Percentiles rank a stretch among this genome's conserved stretches.
Conservation (phyloP, 2,888 invertebrate species). For the Deilephila porcellus region DNA sequence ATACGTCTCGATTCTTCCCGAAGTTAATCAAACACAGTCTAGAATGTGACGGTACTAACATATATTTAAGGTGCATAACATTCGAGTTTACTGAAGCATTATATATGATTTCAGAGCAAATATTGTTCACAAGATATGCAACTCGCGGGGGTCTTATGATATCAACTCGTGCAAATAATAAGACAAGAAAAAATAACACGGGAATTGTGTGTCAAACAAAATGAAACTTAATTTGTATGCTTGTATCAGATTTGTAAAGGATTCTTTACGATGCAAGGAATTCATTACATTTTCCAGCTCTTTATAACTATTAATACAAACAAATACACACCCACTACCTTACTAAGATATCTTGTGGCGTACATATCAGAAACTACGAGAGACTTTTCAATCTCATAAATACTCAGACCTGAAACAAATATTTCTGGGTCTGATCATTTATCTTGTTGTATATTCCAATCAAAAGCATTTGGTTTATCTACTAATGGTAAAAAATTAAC, state of each 20-base stretch:
- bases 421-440: too few relatives aligned
- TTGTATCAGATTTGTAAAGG: too few relatives aligned
- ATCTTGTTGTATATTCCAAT: too few relatives aligned
- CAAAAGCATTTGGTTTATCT: too few relatives aligned
- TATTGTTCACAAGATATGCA: conserved; percentile 4
- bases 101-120: not conserved
- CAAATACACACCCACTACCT: too few relatives aligned
- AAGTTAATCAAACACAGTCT: not conserved
- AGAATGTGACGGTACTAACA: not conserved
- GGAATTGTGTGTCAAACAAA: not conserved
- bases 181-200: conserved; percentile 2
- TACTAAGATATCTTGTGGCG: too few relatives aligned
- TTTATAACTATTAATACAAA: too few relatives aligned
- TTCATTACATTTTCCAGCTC: too few relatives aligned
- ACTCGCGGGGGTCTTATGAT: conserved; percentile 14
- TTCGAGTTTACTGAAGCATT: not conserved
- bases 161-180: not conserved
- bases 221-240: too few relatives aligned
- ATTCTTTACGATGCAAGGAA: too few relatives aligned
- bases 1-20: not conserved
- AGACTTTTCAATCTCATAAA: not conserved
- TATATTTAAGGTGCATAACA: not conserved
- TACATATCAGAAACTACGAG: not conserved
- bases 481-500: too few relatives aligned
- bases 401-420: too few relatives aligned